Evolutionary conservation across 1,140 invertebrate genomes (phyloP), one percentile per base, ranked within the genome.

Genomic region (Drosophila ohnishii): DNA sequence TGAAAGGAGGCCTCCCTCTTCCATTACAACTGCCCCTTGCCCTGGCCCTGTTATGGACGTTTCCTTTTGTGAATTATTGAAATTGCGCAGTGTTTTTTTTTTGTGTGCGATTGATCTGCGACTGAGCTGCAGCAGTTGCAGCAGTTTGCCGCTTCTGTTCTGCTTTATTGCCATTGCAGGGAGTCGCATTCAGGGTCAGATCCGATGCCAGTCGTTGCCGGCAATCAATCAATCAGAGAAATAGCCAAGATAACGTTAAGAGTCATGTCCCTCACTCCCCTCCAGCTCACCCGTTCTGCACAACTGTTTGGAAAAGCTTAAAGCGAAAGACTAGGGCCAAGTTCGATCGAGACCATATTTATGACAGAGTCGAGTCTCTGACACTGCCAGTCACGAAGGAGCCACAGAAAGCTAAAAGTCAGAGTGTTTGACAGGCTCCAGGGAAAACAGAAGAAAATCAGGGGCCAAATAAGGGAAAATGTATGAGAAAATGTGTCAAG

Each of bases 51-150:
- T 40, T 62, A 62, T 70, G 62, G 60, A 74, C 64, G 61, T 86
- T 79, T 79, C 83, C 84, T 80, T 84, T 88, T 78, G 84, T 87
- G 84, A 88, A 88, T 88, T 87, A 87, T 87, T 87, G 84, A 87
- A 87, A 87, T 87, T 87, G 84, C 82, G 67, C 82, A 69, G 70
- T 75, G 28, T 76, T 65, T 66, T 72, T 22, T 22, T 65, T 61
- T 60, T 28, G 7, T 22, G 19, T 75, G 48, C 75, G 72, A 84
- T 84, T 84, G 80, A 79, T 72, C 72, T 60, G 66, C 37, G 69
- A 50, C 70, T 64, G 34, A 42, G 48, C 9, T 74, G 67, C 45
- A 30, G 37, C 48, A 39, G 37, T 28, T 48, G 56, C 37, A 53
- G 57, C 39, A 37, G 58, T 16, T 50, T 47, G 62, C 39, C 34